Conservation (phyloP, 2,797 vertebrate genomes). For the Mycteria americana region DNA sequence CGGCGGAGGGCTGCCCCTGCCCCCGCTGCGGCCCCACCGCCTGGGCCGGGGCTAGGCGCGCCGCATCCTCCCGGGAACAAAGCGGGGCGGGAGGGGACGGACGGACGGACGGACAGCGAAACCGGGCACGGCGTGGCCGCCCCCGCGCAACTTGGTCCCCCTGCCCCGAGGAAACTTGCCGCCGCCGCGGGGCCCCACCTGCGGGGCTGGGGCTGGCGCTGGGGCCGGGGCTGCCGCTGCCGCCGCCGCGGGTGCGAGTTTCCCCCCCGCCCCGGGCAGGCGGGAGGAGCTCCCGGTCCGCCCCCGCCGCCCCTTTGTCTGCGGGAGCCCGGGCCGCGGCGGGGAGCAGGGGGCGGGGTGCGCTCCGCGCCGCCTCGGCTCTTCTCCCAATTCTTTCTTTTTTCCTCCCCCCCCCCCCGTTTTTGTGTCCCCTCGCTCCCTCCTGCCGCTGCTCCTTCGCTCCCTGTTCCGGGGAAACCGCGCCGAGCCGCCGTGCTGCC, state of each 20-base stretch:
- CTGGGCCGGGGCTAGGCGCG: neutral
- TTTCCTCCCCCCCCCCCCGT: no score
- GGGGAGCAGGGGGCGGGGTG: neutral
- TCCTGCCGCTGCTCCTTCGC: neutral
- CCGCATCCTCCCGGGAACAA: neutral
- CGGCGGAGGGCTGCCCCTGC: slow-evolving; percentile 46
- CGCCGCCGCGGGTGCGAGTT: neutral
- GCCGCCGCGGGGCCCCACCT: neutral
- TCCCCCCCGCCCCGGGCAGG: neutral
- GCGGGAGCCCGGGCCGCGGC: neutral
- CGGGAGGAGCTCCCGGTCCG: neutral
- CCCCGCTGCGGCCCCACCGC: slow-evolving; percentile 28
- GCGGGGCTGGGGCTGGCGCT: neutral
- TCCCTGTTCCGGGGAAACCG: neutral
- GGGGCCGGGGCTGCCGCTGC: neutral
- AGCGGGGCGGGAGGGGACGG: neutral
- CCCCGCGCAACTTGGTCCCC: neutral
- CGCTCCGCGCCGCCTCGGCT: neutral
- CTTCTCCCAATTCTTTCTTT: neutral
- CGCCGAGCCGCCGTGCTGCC: neutral
- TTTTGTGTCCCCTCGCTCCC: neutral
- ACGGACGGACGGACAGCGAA: no score
- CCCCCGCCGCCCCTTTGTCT: slow-evolving; percentile 41
- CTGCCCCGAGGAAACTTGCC: neutral
- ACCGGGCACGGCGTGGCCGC: neutral